A percentile compares a stretch with the other conserved stretches of the same genome.
These are phyloP conservation scores for Cylindroiulus punctatus DNA, from an alignment of 2,888 invertebrate species.

Conservation along the genomic window DNA sequence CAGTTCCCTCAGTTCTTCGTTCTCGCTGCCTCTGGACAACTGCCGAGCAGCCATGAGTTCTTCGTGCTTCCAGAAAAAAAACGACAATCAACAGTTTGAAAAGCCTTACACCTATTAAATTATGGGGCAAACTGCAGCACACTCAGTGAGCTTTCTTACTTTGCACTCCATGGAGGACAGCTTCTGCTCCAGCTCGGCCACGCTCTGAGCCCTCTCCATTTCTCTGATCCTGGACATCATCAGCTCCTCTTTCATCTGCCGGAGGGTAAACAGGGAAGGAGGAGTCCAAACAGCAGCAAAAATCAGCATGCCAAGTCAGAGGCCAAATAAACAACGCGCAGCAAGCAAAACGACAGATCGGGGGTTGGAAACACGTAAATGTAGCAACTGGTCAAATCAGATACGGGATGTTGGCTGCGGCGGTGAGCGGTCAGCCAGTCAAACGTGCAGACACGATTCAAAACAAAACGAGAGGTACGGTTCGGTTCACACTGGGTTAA, in stretches of 20 bases:
- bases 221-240: slow-evolving; percentile 94
- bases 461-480: not conserved
- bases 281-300: slow-evolving; percentile 55
- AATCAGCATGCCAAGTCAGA: slow-evolving; percentile 44
- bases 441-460: slow-evolving; percentile 43
- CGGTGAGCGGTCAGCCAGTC: not conserved
- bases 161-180: slow-evolving; percentile 92
- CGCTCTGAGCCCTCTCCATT: slow-evolving; percentile 91
- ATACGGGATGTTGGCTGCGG: not conserved
- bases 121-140: too few species aligned
- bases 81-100: slow-evolving; percentile 51
- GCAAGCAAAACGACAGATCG: slow-evolving; percentile 44
- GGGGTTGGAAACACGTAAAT: not conserved
- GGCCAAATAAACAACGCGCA: slow-evolving; percentile 37
- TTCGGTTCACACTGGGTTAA: not conserved
- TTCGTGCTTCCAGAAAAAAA: slow-evolving; percentile 77
- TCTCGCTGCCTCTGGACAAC: slow-evolving; percentile 82
- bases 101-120: too few species aligned
- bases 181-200: slow-evolving; percentile 92
- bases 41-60: slow-evolving; percentile 94
- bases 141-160: slow-evolving; percentile 68
- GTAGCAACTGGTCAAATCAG: not conserved
- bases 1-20: slow-evolving; percentile 85
- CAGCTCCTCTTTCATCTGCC: slow-evolving; percentile 82
- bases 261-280: slow-evolving; percentile 49